Conservation (phyloP, 1,140 invertebrate species). For the Coboldia fuscipes region DNA sequence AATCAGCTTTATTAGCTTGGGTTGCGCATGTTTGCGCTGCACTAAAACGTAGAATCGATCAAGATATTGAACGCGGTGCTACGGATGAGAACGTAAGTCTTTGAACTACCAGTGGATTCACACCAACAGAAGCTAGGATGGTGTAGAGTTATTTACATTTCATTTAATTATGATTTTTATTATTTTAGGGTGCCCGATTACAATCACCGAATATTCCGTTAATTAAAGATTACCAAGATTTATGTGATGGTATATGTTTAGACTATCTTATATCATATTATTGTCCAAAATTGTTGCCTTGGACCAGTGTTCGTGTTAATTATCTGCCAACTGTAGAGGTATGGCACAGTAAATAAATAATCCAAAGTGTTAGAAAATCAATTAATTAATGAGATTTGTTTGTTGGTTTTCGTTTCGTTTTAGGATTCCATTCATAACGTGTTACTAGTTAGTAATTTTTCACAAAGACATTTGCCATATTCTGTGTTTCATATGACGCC, state of each 20-base stretch:
- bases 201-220: slow-evolving; percentile 20
- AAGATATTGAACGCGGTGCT: slow-evolving; percentile 20
- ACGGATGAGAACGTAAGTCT: slow-evolving; percentile 16
- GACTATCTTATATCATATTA: slow-evolving; percentile 83
- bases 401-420: slow-evolving; percentile 20
- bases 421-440: slow-evolving; percentile 87
- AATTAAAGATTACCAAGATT: slow-evolving; percentile 31
- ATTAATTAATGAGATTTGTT: slow-evolving; percentile 7
- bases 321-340: slow-evolving; percentile 32
- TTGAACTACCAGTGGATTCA: neutral
- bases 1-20: slow-evolving; percentile 79
- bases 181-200: slow-evolving; percentile 12
- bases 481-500: slow-evolving; percentile 87
- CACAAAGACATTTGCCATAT: slow-evolving; percentile 58
- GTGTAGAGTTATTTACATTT: too few relatives aligned
- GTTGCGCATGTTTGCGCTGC: slow-evolving; percentile 67
- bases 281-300: slow-evolving; percentile 68
- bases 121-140: too few relatives aligned
- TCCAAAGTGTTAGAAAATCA: too few relatives aligned
- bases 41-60: slow-evolving; percentile 36
- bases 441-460: slow-evolving; percentile 73
- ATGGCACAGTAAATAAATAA: too few relatives aligned
- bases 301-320: slow-evolving; percentile 46
- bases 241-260: slow-evolving; percentile 82
- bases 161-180: neutral